Evolutionary conservation across 37 sponge, comb jelly and placozoan genomes (phyloP).

Genomic region (Agelas oroides): DNA sequence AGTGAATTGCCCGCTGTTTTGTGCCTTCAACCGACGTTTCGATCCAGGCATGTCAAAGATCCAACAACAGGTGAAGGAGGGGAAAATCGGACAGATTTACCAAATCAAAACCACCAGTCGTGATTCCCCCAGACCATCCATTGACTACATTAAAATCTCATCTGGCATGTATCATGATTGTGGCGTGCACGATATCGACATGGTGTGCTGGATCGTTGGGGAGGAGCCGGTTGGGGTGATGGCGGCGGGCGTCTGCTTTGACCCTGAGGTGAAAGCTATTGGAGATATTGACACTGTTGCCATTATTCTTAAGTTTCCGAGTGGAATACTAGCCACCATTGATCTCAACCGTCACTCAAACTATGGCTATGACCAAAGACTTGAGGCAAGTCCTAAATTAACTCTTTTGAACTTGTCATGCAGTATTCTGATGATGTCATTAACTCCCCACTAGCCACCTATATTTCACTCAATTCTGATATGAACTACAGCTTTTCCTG

Average conservation of each 20-base stretch:
- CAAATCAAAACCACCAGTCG: conserved; percentile 69
- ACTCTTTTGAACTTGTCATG: too few species aligned
- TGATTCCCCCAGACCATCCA: conserved; percentile 80
- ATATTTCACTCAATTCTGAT: too few species aligned
- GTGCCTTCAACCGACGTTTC: conserved; percentile 88
- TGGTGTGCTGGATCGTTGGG: conserved; percentile 75
- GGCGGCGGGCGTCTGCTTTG: conserved; percentile 45
- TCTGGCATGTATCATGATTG: conserved; percentile 87
- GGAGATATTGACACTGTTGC: conserved; percentile 82
- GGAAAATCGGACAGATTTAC: conserved; percentile 76
- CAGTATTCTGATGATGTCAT: too few species aligned
- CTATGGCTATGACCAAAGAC: conserved; percentile 86
- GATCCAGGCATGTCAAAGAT: conserved; percentile 68
- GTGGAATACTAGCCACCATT: conserved; percentile 73
- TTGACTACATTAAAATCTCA: conserved; percentile 74
- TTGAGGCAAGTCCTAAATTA: too few species aligned
- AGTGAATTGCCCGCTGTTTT: conserved; percentile 55
- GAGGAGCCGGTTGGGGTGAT: conserved; percentile 66
- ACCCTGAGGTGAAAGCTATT: conserved; percentile 62
- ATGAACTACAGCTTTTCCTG: too few species aligned
- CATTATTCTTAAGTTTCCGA: conserved; percentile 78
- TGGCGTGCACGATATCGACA: conserved; percentile 87
- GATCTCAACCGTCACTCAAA: conserved; percentile 80
- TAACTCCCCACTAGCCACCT: too few species aligned
- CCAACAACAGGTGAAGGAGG: conserved; percentile 41